Conservation (phyloP, 2,888 invertebrate species). For the Rhaphigaster nebulosa region DNA sequence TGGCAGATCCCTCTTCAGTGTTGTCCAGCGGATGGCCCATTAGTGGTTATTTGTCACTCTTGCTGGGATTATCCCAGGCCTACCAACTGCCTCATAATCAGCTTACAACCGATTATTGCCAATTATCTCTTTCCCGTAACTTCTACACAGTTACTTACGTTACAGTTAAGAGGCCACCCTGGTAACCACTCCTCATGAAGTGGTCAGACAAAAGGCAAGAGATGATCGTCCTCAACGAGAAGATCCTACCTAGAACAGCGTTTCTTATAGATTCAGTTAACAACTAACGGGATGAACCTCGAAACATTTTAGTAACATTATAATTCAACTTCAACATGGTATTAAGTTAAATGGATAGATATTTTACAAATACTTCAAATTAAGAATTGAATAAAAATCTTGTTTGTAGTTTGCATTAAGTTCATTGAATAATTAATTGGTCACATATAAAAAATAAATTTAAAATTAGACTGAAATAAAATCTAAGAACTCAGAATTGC, state of each 20-base stretch:
- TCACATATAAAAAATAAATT: too few relatives aligned
- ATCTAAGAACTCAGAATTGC: too few relatives aligned
- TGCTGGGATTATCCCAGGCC: background rate
- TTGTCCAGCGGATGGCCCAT: background rate
- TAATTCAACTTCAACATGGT: background rate
- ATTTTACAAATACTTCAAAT: too few relatives aligned
- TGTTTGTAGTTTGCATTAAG: too few relatives aligned
- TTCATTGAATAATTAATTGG: too few relatives aligned
- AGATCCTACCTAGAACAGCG: background rate
- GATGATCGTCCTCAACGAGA: background rate
- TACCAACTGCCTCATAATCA: slow-evolving; percentile 5
- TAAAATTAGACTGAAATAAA: too few relatives aligned
- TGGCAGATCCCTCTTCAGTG: background rate
- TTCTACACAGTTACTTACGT: slow-evolving; percentile 5
- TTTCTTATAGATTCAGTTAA: background rate
- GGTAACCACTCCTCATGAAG: background rate
- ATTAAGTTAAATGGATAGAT: background rate
- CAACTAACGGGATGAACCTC: background rate
- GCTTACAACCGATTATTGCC: background rate
- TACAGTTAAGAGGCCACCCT: slow-evolving; percentile 44
- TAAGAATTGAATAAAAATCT: background rate
- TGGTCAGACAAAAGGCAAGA: background rate
- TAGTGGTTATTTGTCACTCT: background rate
- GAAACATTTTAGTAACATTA: background rate
- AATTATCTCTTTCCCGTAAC: slow-evolving; percentile 32